Evolutionary conservation across 2,888 invertebrate species (phyloP), one percentile per base, ranked within the genome.

Genomic region (Odontothrips loti): DNA sequence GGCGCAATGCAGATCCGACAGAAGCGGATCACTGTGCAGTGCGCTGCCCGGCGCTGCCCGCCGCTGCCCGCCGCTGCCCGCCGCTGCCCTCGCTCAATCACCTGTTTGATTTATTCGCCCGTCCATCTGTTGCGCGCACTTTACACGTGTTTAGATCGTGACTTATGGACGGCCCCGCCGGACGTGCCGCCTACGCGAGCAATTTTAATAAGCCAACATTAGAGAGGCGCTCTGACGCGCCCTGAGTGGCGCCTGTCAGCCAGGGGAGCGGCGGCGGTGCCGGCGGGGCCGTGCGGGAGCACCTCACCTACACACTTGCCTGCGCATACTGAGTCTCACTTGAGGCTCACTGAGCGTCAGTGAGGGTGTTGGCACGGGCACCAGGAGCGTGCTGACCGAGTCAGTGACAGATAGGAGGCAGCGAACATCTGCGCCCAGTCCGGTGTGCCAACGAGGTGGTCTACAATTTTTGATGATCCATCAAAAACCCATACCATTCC

Each of bases 221-320:
- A 58, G 58, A 58, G 58, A 8, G 58, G 58, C 58, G 17, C 58
- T n/a, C 34, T 43, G 34, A 43, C 34, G 34, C 51, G 51, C 51
- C 51, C 12, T 58, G 58, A 58, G 58, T 58, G 58, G 58, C 58
- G 58, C 58, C 58, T 58, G 58, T 58, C 58, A 58, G 58, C 58
- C 58, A 6, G 20, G 58, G 15, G 58, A 6, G 0, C 17, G 3
- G 15, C n/a, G 34, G 34, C n/a, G 34, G 3, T 43, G 34, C 2
- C 3, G 34, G 34, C 34, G 34, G 34, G 34, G 34, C 34, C 34
- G 34, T 43, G 34, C 34, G 34, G 15, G 58, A 58, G n/a, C n/a
- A 58, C 17, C 58, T 1, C 15, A 17, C 51, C 1, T 10, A 51
- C 51, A 17, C 58, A 15, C 58, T 15, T 43, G 34, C 34, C 2